A percentile compares a stretch with the other conserved stretches of the same genome.
Conservation (phyloP, 2,888 invertebrate genomes). For the Priocnemis perturbator region DNA sequence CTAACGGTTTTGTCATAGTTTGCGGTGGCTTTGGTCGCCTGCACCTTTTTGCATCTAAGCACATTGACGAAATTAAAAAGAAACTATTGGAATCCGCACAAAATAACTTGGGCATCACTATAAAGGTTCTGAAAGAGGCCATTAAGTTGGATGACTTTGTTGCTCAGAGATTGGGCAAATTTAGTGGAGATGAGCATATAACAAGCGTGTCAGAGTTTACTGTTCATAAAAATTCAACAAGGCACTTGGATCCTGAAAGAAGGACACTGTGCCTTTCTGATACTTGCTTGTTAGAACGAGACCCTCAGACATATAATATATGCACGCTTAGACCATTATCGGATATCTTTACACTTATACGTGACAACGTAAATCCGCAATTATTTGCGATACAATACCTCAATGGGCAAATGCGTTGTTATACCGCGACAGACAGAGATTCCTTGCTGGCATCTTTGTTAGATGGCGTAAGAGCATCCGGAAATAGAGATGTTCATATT, state of each 20-base stretch:
- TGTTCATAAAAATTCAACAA: conserved; percentile 91
- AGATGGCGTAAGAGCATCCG: conserved; percentile 97
- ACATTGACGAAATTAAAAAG: conserved; percentile 90
- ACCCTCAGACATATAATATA: conserved; percentile 96
- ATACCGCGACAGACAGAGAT: conserved; percentile 96
- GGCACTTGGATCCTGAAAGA: conserved; percentile 90
- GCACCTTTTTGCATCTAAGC: conserved; percentile 91
- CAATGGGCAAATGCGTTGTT: conserved; percentile 91
- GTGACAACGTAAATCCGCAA: conserved; percentile 94
- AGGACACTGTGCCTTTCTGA: conserved; percentile 96
- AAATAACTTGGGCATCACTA: conserved; percentile 87
- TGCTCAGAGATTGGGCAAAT: conserved; percentile 91
- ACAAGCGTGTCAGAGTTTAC: conserved; percentile 98
- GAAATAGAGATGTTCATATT: conserved; percentile 97
- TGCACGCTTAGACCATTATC: conserved; percentile 89
- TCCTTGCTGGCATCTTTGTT: conserved; percentile 95
- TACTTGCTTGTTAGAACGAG: conserved; percentile 95
- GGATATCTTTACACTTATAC: conserved; percentile 93
- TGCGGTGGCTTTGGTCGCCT: conserved; percentile 93
- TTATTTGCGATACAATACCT: conserved; percentile 95
- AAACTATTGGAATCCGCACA: conserved; percentile 90
- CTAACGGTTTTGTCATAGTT: conserved; percentile 95
- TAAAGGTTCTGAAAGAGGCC: conserved; percentile 89
- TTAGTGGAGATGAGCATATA: conserved; percentile 94
- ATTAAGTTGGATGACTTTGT: conserved; percentile 92